Conservation (phyloP, 2,113 vertebrate genomes). For the Mohoua ochrocephala region DNA sequence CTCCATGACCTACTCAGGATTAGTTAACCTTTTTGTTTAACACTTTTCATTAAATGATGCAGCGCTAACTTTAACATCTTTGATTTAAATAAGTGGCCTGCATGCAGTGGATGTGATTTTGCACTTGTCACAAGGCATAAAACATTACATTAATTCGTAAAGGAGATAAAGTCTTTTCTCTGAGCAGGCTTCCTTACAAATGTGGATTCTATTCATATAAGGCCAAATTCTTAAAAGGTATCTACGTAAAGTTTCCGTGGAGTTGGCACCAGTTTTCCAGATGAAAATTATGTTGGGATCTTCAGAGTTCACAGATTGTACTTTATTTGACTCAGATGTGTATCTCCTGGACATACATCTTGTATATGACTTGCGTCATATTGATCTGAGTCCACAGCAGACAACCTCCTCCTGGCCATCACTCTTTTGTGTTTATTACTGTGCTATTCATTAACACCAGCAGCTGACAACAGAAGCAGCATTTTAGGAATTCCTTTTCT, state of each 20-base stretch:
- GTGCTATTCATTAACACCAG: background rate
- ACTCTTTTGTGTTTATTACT: background rate
- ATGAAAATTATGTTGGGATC: background rate
- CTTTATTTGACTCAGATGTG: background rate
- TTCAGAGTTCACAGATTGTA: background rate
- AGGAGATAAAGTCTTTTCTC: background rate
- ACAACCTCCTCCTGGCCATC: background rate
- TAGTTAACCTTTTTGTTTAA: constrained; percentile 41
- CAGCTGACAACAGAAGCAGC: background rate
- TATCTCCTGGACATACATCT: background rate
- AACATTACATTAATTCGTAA: background rate
- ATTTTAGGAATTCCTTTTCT: background rate
- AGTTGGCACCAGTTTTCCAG: background rate
- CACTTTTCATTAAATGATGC: constrained; percentile 8
- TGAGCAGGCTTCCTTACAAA: background rate
- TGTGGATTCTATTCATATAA: background rate
- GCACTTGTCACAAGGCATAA: background rate
- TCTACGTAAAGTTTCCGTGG: background rate
- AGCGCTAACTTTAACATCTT: background rate
- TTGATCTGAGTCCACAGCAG: background rate
- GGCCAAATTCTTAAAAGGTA: background rate
- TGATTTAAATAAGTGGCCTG: background rate
- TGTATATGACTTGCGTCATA: background rate
- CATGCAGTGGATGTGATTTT: background rate
- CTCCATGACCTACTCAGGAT: constrained; percentile 29